phyloP scores from a whole-genome alignment of 2,797 vertebrate species.

The Phylloscopus collybita region DNA sequence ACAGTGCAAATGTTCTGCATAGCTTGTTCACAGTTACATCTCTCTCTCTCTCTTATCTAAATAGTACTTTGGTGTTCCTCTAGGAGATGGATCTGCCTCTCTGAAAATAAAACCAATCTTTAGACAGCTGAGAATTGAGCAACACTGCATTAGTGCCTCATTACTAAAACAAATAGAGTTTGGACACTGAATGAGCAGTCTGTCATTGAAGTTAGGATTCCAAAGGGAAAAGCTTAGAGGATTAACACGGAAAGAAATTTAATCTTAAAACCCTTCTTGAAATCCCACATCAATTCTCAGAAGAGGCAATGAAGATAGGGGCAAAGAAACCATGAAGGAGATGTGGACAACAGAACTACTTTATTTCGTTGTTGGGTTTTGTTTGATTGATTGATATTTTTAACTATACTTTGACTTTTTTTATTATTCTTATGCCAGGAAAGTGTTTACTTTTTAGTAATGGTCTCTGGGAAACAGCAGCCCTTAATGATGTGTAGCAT shows the following conservation, averaged over 20 bases:
- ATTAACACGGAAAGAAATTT: constrained; percentile 15
- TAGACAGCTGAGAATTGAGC: not conserved
- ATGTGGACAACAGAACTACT: not conserved
- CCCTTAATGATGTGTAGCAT: not conserved
- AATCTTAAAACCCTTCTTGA: constrained; percentile 12
- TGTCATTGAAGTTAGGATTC: not conserved
- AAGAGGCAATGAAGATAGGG: not conserved
- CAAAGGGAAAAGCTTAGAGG: constrained; percentile 19
- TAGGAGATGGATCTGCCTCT: not conserved
- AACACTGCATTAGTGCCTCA: not conserved
- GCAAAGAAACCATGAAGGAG: not conserved
- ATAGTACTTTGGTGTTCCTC: not conserved
- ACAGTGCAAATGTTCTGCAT: not conserved
- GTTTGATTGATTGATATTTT: not conserved
- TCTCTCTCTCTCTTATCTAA: not conserved
- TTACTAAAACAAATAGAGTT: not conserved
- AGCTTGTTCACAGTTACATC: not conserved
- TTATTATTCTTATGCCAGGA: not conserved
- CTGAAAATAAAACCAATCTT: not conserved
- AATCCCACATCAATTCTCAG: not conserved
- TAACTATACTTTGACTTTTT: not conserved
- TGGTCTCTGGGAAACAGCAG: not conserved
- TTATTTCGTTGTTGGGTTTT: not conserved
- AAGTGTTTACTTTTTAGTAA: not conserved
- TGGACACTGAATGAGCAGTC: not conserved